phyloP scores from a whole-genome alignment of 2,113 vertebrate species.

The Spermophilus dauricus region DNA sequence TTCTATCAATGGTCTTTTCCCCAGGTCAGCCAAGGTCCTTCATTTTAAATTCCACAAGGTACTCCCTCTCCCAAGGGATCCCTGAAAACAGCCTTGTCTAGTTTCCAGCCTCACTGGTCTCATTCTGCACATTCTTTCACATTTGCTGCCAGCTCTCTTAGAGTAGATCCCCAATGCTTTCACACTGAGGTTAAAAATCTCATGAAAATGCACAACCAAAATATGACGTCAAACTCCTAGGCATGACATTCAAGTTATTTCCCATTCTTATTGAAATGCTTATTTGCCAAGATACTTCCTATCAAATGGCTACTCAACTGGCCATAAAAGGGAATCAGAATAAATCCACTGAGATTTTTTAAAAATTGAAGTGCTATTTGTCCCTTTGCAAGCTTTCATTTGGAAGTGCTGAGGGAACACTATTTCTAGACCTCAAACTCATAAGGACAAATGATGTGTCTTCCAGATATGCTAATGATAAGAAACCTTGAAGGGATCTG shows the following conservation, averaged over 20 bases:
- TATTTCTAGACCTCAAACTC: conserved; percentile 12
- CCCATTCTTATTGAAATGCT: conserved; percentile 56
- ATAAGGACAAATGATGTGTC: not conserved
- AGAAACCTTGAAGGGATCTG: not conserved
- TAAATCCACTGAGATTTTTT: not conserved
- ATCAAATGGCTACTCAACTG: conserved; percentile 6
- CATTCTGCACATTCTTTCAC: not conserved
- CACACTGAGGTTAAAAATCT: not conserved
- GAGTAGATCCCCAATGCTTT: not conserved
- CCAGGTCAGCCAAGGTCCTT: not conserved
- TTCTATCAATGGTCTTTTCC: not conserved
- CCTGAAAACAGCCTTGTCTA: not conserved
- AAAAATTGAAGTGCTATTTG: conserved; percentile 31
- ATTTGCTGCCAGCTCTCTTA: not conserved
- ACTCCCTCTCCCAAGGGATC: not conserved
- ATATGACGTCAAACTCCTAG: not conserved
- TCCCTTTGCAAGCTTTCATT: not conserved
- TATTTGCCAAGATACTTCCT: conserved; percentile 3
- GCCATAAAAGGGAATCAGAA: conserved; percentile 31
- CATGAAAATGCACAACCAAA: not conserved
- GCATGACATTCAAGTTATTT: not conserved
- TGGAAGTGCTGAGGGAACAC: not conserved
- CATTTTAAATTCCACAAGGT: not conserved
- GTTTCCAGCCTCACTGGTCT: not conserved
- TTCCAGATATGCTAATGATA: not conserved